Base-by-base conservation (phyloP, 2,888 invertebrate species). In the Formica aserva region DNA sequence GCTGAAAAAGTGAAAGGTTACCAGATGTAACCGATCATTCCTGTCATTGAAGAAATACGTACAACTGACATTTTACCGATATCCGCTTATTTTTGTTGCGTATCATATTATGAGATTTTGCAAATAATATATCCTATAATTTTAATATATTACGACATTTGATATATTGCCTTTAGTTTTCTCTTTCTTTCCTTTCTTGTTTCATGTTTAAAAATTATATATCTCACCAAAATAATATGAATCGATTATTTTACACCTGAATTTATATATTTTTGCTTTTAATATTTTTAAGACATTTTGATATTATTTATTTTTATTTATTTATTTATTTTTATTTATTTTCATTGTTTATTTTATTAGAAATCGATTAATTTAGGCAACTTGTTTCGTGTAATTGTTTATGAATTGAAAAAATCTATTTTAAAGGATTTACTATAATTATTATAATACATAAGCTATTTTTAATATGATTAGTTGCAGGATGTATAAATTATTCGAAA, bases 391-490 rank as follows among this genome's bases (percentile, higher is more conserved):
- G 41, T 57, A 84, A 67, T 52, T 63, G 83, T 71, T 75, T 81
- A 77, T 85, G 69, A 78, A 83, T 77, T 15, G n/a, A 81, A 81
- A 60, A 22, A 60, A 3, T 32, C 8, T 13, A 45, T 83, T 81
- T 38, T 85, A 85, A 84, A 77, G 22, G 75, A 85, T 52, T 48
- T 9, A 18, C 63, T 48, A 48, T 38, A n/a, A 38, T 29, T 71
- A 86, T 87, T 71, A 65, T 82, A 41, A 63, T 29, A n/a, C 63
- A 77, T 67, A 77, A 67, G 52, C 41, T 38, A 22, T 67, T 66
- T 87, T 83, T 60, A 69, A 84, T 66, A 76, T 85, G 85, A 77
- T 83, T 74, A 83, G 15, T 22, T 41, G 6, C 15, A 57, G 13
- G 32, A 45, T 3, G 15, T 32, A 26, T 1, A 45, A 60, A 38